Conservation (phyloP, 2,113 vertebrate species). For the Chaenocephalus aceratus region DNA sequence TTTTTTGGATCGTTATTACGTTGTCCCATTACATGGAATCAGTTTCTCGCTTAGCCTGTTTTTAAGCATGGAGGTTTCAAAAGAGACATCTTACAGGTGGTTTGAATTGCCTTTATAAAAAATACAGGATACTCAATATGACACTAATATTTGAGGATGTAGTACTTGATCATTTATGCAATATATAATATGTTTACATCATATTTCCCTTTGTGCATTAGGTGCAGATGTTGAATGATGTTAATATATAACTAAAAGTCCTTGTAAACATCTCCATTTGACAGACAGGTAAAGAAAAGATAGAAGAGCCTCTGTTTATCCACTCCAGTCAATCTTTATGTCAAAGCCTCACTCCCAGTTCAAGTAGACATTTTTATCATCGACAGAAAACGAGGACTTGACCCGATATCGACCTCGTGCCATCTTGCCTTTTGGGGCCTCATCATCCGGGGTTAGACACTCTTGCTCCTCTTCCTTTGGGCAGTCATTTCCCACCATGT, state of each 20-base stretch:
- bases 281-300: background rate
- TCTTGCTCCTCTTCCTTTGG: constrained; percentile 90
- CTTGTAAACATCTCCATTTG: constrained; percentile 3
- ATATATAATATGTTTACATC: background rate
- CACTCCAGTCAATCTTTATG: constrained; percentile 91
- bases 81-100: too few relatives aligned
- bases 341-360: constrained; percentile 92
- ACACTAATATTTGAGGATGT: too few relatives aligned
- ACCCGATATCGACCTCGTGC: constrained; percentile 88
- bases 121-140: too few relatives aligned
- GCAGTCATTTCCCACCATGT: constrained; percentile 95
- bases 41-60: too few relatives aligned
- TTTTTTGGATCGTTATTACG: too few relatives aligned
- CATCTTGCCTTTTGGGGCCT: constrained; percentile 88
- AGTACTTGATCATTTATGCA: too few relatives aligned
- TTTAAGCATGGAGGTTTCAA: too few relatives aligned
- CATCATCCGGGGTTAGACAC: constrained; percentile 87
- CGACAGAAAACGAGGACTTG: constrained; percentile 90
- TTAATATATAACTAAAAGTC: constrained; percentile 22
- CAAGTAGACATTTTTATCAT: constrained; percentile 89
- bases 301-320: constrained; percentile 64
- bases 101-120: too few relatives aligned
- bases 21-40: too few relatives aligned
- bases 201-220: constrained; percentile 15
- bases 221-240: background rate